A percentile compares a stretch with the other conserved stretches of the same genome.
Evolutionary conservation across 2,797 vertebrate species (phyloP).

Genomic region (Pygocentrus nattereri): DNA sequence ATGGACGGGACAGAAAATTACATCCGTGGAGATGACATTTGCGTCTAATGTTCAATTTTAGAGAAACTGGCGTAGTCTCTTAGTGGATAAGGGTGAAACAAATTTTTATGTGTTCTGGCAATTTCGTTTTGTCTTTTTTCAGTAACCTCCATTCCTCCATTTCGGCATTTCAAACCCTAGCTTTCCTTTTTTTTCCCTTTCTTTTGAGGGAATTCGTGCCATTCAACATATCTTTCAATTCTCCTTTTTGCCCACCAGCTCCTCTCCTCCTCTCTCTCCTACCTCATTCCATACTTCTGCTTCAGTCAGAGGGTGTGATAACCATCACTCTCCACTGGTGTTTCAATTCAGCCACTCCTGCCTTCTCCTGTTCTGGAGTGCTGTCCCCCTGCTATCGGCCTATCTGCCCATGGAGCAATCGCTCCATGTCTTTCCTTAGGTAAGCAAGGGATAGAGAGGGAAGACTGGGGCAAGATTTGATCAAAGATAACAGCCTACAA

Average conservation of each 20-base stretch:
- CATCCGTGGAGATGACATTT: constrained; percentile 74
- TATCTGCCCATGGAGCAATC: constrained; percentile 8
- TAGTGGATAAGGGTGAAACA: constrained; percentile 49
- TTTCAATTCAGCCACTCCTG: not conserved
- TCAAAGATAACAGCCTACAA: constrained; percentile 16
- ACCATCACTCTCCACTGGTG: not conserved
- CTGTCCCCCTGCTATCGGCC: constrained; percentile 7
- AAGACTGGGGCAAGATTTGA: not conserved
- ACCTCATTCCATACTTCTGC: not conserved
- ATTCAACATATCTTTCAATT: constrained; percentile 23
- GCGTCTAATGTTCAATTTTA: constrained; percentile 73
- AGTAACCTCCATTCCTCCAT: constrained; percentile 57
- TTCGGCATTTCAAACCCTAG: constrained; percentile 15
- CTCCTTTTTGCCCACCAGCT: not conserved
- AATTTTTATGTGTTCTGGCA: constrained; percentile 51
- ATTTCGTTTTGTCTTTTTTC: constrained; percentile 55
- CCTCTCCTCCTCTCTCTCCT: constrained; percentile 5
- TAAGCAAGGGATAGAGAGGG: constrained; percentile 3
- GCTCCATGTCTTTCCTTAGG: constrained; percentile 7
- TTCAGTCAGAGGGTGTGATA: constrained; percentile 10
- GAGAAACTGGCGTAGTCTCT: constrained; percentile 63
- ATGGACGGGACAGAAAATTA: constrained; percentile 66
- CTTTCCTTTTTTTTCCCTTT: constrained; percentile 27
- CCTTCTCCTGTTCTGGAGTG: constrained; percentile 2
- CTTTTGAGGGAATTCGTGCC: constrained; percentile 52